Evolutionary conservation across 2,113 vertebrate genomes (phyloP).

Genomic region (Telmatochromis sp.): DNA sequence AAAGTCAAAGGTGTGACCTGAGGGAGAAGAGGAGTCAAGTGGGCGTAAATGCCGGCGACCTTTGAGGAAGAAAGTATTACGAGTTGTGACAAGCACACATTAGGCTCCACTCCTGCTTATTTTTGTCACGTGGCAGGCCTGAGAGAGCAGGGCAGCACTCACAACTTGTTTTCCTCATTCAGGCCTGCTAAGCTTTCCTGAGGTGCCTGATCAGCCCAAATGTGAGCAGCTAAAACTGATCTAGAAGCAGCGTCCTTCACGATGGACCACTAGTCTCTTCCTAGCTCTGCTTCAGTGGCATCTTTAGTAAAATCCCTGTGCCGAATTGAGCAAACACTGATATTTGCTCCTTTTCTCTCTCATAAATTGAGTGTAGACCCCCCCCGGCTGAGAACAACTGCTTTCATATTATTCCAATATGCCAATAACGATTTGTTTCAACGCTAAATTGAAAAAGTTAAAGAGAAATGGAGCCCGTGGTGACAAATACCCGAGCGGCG

Average conservation of each 20-base stretch:
- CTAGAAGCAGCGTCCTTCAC: neutral
- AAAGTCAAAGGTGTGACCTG: neutral
- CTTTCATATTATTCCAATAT: neutral
- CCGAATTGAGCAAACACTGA: fast-evolving
- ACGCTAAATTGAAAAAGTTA: neutral
- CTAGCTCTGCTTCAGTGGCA: neutral
- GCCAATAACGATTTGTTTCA: neutral
- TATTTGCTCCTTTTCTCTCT: neutral
- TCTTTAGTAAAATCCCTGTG: neutral
- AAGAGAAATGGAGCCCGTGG: neutral
- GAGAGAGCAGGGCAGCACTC: neutral
- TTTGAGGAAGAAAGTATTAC: neutral
- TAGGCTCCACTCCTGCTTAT: neutral
- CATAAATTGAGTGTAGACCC: neutral
- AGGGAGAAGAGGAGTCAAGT: neutral
- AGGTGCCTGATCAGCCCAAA: conserved; percentile 24
- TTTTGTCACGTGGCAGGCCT: neutral
- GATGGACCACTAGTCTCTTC: neutral
- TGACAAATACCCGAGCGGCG: neutral
- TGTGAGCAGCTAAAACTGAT: neutral
- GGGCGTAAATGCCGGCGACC: conserved; percentile 1
- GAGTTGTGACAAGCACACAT: conserved; percentile 10
- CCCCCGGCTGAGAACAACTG: fast-evolving
- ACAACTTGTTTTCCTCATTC: neutral
- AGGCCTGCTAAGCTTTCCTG: neutral